Evolutionary conservation across 2,113 vertebrate species (phyloP).

Genomic region (Chitala chitala): DNA sequence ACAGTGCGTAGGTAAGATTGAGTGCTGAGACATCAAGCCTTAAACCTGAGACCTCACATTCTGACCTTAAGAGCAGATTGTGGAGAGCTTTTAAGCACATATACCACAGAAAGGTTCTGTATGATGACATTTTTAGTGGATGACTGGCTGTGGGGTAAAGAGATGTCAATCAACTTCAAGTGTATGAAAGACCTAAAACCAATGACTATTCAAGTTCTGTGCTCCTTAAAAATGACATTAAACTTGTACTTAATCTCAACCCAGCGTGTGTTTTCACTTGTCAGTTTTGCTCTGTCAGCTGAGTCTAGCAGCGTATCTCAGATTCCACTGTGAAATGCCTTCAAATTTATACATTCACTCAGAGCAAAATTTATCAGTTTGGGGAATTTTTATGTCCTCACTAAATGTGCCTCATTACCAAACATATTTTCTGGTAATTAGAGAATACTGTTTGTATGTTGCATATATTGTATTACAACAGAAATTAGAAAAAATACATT

Average conservation of each 20-base stretch:
- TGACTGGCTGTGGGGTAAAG: background rate
- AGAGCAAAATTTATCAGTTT: background rate
- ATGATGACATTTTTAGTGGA: background rate
- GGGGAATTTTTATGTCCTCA: background rate
- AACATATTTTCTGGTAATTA: too few relatives aligned
- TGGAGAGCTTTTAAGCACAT: background rate
- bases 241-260: background rate
- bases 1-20: background rate
- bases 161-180: background rate
- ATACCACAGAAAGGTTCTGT: background rate
- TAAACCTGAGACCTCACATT: background rate
- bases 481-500: background rate
- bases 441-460: background rate
- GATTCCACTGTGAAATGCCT: background rate
- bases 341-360: background rate
- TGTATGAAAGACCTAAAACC: background rate
- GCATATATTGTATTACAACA: background rate
- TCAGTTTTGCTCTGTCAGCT: too few relatives aligned
- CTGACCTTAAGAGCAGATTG: background rate
- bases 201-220: too few relatives aligned
- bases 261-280: background rate
- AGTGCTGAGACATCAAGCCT: conserved; percentile 1
- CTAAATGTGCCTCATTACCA: too few relatives aligned
- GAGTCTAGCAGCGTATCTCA: background rate
- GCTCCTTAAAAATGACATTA: too few relatives aligned